Evolutionary conservation across 2,888 invertebrate species (phyloP).

Genomic region (Villa cingulata): DNA sequence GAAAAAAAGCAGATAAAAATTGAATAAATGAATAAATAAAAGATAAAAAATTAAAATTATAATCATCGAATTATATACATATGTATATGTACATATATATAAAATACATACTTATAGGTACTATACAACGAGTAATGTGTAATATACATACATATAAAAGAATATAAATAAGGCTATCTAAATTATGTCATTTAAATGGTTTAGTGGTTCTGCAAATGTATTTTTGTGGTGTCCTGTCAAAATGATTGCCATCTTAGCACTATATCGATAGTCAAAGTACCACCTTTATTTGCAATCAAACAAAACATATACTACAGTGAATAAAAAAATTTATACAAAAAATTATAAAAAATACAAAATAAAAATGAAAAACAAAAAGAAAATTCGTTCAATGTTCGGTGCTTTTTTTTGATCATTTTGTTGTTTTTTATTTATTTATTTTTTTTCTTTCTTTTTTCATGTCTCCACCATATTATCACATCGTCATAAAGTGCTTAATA

Average conservation of each 20-base stretch:
- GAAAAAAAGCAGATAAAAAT: too few relatives aligned
- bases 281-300: background rate
- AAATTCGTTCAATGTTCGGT: too few relatives aligned
- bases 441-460: background rate
- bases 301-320: too few relatives aligned
- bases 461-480: background rate
- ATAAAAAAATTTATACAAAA: too few relatives aligned
- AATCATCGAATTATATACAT: background rate
- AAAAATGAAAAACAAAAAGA: too few relatives aligned
- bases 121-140: too few relatives aligned
- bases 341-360: too few relatives aligned
- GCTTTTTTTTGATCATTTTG: background rate
- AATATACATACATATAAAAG: too few relatives aligned
- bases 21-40: too few relatives aligned
- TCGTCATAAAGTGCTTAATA: background rate
- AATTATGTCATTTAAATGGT: conserved; percentile 7
- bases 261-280: background rate
- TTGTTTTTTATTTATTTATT: background rate
- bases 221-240: background rate
- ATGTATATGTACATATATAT: too few relatives aligned
- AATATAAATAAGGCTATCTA: conserved; percentile 4
- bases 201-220: conserved; percentile 4
- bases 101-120: too few relatives aligned
- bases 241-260: conserved; percentile 6
- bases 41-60: background rate